These are phyloP conservation scores for Trichechus manatus DNA, from an alignment of 2,113 vertebrate genomes.

Conservation along the genomic window DNA sequence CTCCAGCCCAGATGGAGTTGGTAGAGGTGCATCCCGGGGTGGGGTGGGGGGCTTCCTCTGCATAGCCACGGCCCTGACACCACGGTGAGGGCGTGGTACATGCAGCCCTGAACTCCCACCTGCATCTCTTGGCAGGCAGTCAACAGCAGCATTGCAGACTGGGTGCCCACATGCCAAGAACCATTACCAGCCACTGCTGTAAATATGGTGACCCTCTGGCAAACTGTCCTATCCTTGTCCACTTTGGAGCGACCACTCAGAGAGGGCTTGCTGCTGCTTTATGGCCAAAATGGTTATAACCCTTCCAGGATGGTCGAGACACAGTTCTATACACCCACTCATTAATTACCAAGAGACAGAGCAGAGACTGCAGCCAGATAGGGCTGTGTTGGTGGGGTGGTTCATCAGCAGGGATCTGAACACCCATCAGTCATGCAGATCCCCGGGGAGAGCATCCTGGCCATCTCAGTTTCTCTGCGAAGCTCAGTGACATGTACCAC, in stretches of 20 bases:
- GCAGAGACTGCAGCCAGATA: neutral
- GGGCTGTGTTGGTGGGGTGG: neutral
- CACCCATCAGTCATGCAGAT: fast-evolving
- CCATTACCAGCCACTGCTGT: conserved; percentile 64
- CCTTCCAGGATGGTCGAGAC: conserved; percentile 33
- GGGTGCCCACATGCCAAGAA: neutral
- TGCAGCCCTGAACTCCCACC: neutral
- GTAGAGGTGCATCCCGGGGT: fast-evolving
- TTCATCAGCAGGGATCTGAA: neutral
- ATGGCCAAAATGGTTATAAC: neutral
- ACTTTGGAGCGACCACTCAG: neutral
- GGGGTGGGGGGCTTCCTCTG: fast-evolving
- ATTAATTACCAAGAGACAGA: conserved; percentile 45
- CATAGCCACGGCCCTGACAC: neutral
- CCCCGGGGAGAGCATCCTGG: neutral
- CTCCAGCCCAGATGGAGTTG: neutral
- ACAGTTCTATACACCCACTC: neutral
- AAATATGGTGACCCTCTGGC: conserved; percentile 48
- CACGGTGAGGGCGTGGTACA: neutral
- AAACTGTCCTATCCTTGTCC: fast-evolving
- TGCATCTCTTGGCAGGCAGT: conserved; percentile 18
- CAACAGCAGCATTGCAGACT: neutral
- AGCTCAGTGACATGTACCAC: neutral
- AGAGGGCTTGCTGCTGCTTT: neutral
- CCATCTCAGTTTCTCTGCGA: neutral